Percentiles rank a stretch among this genome's conserved stretches.
Conservation (phyloP, 2,113 vertebrate species). For the Smithornis capensis region DNA sequence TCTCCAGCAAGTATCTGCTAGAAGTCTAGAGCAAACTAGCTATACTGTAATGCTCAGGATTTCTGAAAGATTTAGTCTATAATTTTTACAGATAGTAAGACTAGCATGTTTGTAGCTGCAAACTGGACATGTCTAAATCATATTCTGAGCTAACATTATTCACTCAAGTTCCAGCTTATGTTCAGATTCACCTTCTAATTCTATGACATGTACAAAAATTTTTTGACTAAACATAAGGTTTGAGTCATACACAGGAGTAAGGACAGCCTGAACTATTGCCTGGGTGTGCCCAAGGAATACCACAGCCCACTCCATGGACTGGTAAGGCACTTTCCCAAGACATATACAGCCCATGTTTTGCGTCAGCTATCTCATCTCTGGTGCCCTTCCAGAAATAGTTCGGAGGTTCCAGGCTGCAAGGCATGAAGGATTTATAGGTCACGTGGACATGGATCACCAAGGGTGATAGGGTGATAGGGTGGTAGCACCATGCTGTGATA, state of each 20-base stretch:
- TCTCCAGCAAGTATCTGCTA: background rate
- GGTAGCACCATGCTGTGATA: background rate
- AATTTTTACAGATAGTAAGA: background rate
- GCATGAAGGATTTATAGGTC: background rate
- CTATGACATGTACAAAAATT: background rate
- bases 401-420: background rate
- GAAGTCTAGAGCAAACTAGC: background rate
- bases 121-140: background rate
- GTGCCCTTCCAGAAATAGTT: background rate
- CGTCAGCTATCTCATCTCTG: background rate
- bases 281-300: background rate
- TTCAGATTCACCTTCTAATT: background rate
- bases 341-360: rapidly evolving
- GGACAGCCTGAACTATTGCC: background rate
- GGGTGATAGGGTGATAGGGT: no score
- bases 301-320: background rate
- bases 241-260: background rate
- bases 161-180: background rate
- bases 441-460: background rate
- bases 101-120: background rate
- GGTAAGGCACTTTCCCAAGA: background rate
- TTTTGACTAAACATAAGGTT: background rate
- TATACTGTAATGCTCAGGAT: background rate
- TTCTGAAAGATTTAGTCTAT: background rate
- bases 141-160: background rate